These are phyloP conservation scores for Dendronephthya gigantea DNA, from an alignment of 64 coral and sea anemone species.

Conservation along the genomic window DNA sequence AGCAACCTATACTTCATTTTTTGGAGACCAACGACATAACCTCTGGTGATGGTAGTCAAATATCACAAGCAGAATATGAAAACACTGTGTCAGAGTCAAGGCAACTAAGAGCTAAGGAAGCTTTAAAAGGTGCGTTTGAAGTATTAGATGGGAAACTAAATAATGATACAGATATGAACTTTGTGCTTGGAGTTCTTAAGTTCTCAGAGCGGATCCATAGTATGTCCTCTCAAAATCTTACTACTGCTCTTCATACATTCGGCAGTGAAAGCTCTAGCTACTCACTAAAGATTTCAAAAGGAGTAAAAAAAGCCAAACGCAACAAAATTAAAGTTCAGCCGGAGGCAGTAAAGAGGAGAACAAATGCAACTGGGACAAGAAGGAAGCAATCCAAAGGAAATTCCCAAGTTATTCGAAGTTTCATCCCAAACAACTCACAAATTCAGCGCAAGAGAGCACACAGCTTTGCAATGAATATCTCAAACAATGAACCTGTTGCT, in stretches of 20 bases:
- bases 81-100: background rate
- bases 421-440: background rate
- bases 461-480: background rate
- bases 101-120: background rate
- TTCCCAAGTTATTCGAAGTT: background rate
- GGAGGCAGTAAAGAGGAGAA: background rate
- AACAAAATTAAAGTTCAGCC: conserved; percentile 7
- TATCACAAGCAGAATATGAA: background rate
- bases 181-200: background rate
- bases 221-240: background rate
- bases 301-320: background rate
- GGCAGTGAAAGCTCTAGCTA: background rate
- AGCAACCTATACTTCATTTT: too few species aligned
- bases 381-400: background rate
- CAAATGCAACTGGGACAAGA: background rate
- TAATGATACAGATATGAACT: background rate
- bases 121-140: background rate
- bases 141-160: background rate
- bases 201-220: background rate
- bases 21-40: background rate
- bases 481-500: background rate
- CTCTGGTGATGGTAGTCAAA: too few species aligned
- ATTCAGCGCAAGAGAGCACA: background rate
- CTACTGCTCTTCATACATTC: background rate
- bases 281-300: background rate